Evolutionary conservation across 2,113 vertebrate genomes (phyloP), one percentile per base, ranked within the genome.

Genomic region (Siniperca knerii): DNA sequence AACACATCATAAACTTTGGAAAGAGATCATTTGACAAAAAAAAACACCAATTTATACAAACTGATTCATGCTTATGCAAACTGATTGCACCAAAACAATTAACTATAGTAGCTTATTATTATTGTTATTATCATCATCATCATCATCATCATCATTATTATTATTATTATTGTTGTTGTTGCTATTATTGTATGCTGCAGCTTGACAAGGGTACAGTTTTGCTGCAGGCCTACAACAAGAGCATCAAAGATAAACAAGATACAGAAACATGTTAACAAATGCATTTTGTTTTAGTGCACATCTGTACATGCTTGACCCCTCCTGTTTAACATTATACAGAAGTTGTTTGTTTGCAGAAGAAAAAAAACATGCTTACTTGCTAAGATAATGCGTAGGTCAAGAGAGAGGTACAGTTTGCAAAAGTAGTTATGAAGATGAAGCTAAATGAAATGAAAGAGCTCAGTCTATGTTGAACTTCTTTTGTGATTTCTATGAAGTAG

Each of bases 401-500:
- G 23, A 23, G 18, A 48, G 13, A 48, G 25, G 25, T 58, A 35
- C 46, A 16, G 8, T 18, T 58, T 12, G 54, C 40, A 18, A 33
- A 48, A n/a, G 54, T 7, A 50, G 29, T 68, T 4, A 23, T 9
- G 1, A 42, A 70, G 42, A 52, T 37, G 23, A 65, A 62, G 61
- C 18, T 62, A 4, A 20, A 69, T 35, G 8, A 77, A 46, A 52
- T 70, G 4, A 70, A 82, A 42, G 52, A 75, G 13, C 18, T 77
- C 25, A 13, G 23, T 54, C 33, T 33, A 29, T 58, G 13, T 25
- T 70, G 21, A 44, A 65, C 48, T 18, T 33, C 29, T 12, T 23
- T 7, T 67, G 37, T 58, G 16, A 66, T 76, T 37, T 37, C 50
- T 54, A n/a, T 16, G 9, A 42, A n/a, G 23, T 1, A 25, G n/a